Percentiles rank a stretch among this genome's conserved stretches.
Conservation (phyloP, 2,888 invertebrate species). For the Scrobipalpa costella region DNA sequence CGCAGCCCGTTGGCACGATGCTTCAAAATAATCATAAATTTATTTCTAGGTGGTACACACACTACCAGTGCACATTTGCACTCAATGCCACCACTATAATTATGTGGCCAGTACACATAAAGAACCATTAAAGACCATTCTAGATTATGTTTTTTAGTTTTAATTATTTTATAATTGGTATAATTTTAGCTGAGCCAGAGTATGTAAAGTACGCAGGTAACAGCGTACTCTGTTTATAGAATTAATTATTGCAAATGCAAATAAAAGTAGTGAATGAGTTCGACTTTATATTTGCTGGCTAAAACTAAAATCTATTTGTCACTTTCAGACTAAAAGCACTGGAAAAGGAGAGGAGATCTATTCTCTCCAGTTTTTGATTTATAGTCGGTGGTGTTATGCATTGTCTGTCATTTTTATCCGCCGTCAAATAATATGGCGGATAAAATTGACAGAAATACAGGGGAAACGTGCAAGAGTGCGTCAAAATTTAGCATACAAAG, state of each 20-base stretch:
- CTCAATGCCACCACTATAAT: constrained; percentile 41
- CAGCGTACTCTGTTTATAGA: neutral
- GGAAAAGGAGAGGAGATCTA: too few relatives aligned
- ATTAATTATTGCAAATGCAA: neutral
- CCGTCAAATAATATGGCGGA: too few relatives aligned
- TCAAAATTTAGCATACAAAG: too few relatives aligned
- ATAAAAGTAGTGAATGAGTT: too few relatives aligned
- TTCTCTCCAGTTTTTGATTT: too few relatives aligned
- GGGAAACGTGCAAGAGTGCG: too few relatives aligned
- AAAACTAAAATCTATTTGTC: too few relatives aligned
- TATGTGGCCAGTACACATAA: constrained; percentile 13
- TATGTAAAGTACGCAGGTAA: constrained; percentile 1
- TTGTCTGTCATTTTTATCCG: too few relatives aligned
- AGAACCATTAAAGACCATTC: constrained; percentile 22
- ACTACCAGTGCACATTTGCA: constrained; percentile 36
- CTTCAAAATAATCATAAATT: constrained; percentile 72
- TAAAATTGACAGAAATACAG: too few relatives aligned
- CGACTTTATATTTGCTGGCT: too few relatives aligned
- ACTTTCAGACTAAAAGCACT: too few relatives aligned
- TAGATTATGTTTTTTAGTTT: constrained; percentile 6
- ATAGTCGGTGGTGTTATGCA: too few relatives aligned
- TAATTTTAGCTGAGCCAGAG: neutral
- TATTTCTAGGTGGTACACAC: constrained; percentile 57
- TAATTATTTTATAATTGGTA: constrained; percentile 14
- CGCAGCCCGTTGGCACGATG: constrained; percentile 59